These are phyloP conservation scores for Brachionus koreanus DNA, from an alignment of 1,140 invertebrate species.

Conservation along the genomic window DNA sequence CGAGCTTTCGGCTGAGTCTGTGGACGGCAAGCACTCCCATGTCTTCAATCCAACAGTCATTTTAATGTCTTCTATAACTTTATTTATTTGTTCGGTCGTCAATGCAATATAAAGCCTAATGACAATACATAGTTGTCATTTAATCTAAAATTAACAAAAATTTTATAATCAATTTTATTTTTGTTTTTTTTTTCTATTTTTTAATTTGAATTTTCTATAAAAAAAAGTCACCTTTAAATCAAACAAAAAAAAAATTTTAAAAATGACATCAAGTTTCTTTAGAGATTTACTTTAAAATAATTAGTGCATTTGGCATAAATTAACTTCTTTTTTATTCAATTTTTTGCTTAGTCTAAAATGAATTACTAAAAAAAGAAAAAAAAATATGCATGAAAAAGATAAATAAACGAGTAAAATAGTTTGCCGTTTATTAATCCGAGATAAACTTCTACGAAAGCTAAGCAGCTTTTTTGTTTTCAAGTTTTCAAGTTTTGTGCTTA, in stretches of 20 bases:
- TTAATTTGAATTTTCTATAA: background rate
- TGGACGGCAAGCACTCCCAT: constrained; percentile 15
- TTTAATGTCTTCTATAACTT: background rate
- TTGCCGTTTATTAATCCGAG: background rate
- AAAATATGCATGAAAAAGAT: background rate
- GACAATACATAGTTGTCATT: constrained; percentile 12
- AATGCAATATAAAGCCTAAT: background rate
- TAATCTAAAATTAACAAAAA: background rate
- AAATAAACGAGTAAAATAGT: background rate
- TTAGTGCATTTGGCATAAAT: background rate
- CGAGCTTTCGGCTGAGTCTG: background rate
- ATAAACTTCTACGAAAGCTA: background rate
- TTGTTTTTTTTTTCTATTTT: background rate
- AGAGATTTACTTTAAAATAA: background rate
- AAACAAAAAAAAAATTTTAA: background rate
- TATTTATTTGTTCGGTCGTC: background rate
- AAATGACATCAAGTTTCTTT: too few species aligned
- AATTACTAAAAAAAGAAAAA: too few species aligned
- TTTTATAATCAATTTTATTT: background rate
- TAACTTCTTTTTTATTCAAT: background rate
- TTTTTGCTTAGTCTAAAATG: too few species aligned
- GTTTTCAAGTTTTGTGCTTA: background rate
- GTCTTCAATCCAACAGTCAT: constrained; percentile 40
- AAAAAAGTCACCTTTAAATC: background rate
- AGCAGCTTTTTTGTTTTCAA: background rate